Conservation (phyloP, 2,888 invertebrate species). For the Tetragonisca angustula region DNA sequence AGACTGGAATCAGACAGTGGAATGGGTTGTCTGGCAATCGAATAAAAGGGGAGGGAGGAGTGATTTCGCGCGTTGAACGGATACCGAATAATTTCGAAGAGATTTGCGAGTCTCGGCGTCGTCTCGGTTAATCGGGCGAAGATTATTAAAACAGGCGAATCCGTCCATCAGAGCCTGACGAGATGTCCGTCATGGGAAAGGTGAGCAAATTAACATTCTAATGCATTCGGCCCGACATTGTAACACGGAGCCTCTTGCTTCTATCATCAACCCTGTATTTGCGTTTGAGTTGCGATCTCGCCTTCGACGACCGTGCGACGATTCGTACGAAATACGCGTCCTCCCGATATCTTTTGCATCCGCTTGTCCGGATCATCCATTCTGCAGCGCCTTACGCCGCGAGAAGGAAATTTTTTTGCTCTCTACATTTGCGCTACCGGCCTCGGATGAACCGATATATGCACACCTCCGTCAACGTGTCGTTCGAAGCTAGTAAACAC, state of each 20-base stretch:
- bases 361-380: not conserved
- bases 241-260: constrained; percentile 4
- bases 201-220: constrained; percentile 71
- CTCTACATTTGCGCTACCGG: constrained; percentile 21
- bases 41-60: constrained; percentile 81
- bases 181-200: constrained; percentile 83
- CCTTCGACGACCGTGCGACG: not conserved
- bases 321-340: not conserved
- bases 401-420: not conserved
- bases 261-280: constrained; percentile 18
- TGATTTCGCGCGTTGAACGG: constrained; percentile 81
- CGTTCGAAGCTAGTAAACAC: constrained; percentile 42
- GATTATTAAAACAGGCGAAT: constrained; percentile 49
- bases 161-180: constrained; percentile 70
- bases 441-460: not conserved
- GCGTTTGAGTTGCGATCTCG: constrained; percentile 13
- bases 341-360: too few relatives aligned
- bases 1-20: constrained; percentile 62
- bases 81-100: constrained; percentile 72
- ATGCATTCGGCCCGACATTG: constrained; percentile 21
- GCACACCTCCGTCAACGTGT: constrained; percentile 31
- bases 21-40: constrained; percentile 79
- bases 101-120: constrained; percentile 40
- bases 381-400: not conserved
- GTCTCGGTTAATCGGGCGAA: constrained; percentile 20